Conservation (phyloP, 2,797 vertebrate genomes). For the Syncerus caffer region DNA sequence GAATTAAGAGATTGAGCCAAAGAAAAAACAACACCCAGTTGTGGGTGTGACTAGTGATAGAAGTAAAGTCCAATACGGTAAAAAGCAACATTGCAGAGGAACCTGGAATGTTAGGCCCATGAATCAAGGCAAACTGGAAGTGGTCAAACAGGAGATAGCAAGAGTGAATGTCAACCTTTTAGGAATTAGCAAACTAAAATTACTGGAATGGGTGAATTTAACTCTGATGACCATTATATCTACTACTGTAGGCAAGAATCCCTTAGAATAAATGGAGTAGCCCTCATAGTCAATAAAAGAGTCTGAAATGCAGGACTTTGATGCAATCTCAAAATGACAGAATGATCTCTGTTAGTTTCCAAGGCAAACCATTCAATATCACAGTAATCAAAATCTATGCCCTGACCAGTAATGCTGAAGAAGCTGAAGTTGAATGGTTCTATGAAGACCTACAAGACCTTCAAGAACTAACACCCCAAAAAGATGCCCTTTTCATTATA, state of each 20-base stretch:
- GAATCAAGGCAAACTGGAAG: too few relatives aligned
- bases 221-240: background rate
- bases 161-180: background rate
- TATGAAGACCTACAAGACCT: background rate
- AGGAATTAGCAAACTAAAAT: background rate
- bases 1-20: background rate
- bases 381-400: background rate
- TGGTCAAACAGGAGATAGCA: too few relatives aligned
- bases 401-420: background rate
- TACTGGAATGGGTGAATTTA: background rate
- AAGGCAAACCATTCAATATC: background rate
- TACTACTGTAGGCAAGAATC: background rate
- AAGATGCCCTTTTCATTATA: background rate
- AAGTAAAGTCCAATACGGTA: too few relatives aligned
- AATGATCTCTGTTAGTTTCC: fast-evolving
- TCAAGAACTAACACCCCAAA: background rate
- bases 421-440: background rate
- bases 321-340: background rate
- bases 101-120: background rate
- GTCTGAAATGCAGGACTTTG: background rate
- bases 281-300: background rate
- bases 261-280: background rate
- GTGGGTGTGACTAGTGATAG: too few relatives aligned
- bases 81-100: background rate
- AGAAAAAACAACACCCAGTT: background rate